A percentile compares a stretch with the other conserved stretches of the same genome.
Conservation (phyloP, 2,888 invertebrate genomes). For the Cecidostiba fungosa region DNA sequence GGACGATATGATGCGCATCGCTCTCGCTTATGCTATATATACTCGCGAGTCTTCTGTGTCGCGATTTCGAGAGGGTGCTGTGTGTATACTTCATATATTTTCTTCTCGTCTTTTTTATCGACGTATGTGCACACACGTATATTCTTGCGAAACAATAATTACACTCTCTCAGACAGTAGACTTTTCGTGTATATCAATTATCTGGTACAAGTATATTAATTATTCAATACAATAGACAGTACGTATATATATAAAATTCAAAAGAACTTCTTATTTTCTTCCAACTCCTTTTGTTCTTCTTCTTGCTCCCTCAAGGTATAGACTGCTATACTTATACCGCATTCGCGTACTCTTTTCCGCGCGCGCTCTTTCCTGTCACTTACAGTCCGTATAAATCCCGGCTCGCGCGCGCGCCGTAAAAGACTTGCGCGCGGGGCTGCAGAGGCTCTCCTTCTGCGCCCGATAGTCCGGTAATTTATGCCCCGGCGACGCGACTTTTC, state of each 20-base stretch:
- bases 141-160: too few species aligned
- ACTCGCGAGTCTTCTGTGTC: neutral
- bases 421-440: neutral
- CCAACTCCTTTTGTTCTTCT: conserved; percentile 33
- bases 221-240: too few species aligned
- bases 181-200: too few species aligned
- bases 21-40: neutral
- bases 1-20: conserved; percentile 6
- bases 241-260: too few species aligned
- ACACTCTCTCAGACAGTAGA: too few species aligned
- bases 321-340: neutral
- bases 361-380: conserved; percentile 71
- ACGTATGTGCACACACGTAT: too few species aligned
- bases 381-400: conserved; percentile 76
- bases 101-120: neutral
- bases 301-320: neutral
- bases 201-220: too few species aligned
- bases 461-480: conserved; percentile 75
- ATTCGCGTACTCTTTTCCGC: conserved; percentile 53
- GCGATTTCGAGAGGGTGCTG: neutral
- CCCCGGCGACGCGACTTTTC: conserved; percentile 40
- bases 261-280: neutral
- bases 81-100: neutral
- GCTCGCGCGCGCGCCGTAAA: conserved; percentile 42
- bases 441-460: conserved; percentile 69